Evolutionary conservation across 2,888 invertebrate genomes (phyloP), one percentile per base, ranked within the genome.

Genomic region (Keiferia lycopersicella): DNA sequence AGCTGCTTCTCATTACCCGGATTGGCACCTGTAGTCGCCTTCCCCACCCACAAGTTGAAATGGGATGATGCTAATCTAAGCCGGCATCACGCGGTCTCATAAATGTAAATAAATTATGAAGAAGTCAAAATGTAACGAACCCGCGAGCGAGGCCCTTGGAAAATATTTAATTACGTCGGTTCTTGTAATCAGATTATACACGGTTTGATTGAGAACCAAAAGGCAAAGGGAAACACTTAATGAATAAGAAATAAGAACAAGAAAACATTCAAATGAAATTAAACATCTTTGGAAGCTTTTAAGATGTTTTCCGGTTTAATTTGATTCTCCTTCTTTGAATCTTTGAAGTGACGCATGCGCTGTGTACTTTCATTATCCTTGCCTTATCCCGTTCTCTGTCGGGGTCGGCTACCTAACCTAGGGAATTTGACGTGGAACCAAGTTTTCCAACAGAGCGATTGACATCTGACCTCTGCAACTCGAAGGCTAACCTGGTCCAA

Each of bases 161-260:
- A 11, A 56, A 34, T 56, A 34, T 56, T 56, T 56, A 56, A 56
- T 56, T 26, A 30, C 56, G 0, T n/a, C 30, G 1, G 10, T 26
- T 56, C 26, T 26, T n/a, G 26, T 14, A 56, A 26, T 30, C 26
- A 1, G 30, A 56, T 56, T 30, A 50, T 16, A 50, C 50, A 18
- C 18, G 16, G 22, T 30, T 34, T 30, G 56, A 56, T 56, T 56
- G 56, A 56, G 20, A 51, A n/a, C 41, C 41, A 41, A 41, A 41
- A 41, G 41, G 41, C 3, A 14, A 11, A n/a, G n/a, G 41, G 41
- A 41, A 14, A 34, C 8, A 10, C 34, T 14, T 41, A 41, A 41
- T 41, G 12, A 41, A 41, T 41, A n/a, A 18, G 81, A 84, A 41
- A 41, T 41, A 41, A 41, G 41, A 8, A 41, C 41, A 41, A 41